A percentile compares a stretch with the other conserved stretches of the same genome.
Conservation (phyloP, 2,797 vertebrate genomes). For the Peromyscus nudipes region DNA sequence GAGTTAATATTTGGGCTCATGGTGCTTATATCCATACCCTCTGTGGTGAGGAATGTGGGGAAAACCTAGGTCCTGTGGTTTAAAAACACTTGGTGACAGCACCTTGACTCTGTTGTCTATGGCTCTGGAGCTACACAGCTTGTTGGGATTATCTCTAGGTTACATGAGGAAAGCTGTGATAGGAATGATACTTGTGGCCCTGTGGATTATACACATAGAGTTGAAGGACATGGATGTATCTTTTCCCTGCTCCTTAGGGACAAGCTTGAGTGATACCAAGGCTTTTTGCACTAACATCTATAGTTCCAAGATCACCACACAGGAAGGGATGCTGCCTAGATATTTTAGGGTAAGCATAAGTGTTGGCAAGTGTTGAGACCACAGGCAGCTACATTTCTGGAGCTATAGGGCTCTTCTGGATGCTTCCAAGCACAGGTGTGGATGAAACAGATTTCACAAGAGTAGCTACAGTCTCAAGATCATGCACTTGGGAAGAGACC, state of each 20-base stretch:
- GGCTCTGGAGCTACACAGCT: not conserved
- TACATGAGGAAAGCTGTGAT: not conserved
- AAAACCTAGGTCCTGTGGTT: not conserved
- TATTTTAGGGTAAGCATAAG: not conserved
- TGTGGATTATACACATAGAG: not conserved
- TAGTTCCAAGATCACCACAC: not conserved
- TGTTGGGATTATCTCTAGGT: too few relatives aligned
- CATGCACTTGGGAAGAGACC: not conserved
- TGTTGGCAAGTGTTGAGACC: not conserved
- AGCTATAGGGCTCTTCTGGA: not conserved
- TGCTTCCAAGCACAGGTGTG: not conserved
- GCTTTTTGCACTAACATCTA: not conserved
- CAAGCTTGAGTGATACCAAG: not conserved
- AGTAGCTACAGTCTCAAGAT: not conserved
- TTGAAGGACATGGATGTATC: not conserved
- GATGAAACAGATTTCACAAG: not conserved
- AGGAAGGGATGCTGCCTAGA: not conserved
- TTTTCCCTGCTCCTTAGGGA: not conserved
- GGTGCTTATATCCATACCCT: not conserved
- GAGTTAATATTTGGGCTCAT: not conserved
- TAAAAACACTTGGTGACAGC: not conserved
- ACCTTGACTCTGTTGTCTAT: not conserved
- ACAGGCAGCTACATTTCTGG: not conserved
- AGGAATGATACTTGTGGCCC: not conserved
- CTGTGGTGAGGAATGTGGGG: not conserved